Evolutionary conservation across 2,888 invertebrate species (phyloP).

Genomic region (Drosophila vallismaia): DNA sequence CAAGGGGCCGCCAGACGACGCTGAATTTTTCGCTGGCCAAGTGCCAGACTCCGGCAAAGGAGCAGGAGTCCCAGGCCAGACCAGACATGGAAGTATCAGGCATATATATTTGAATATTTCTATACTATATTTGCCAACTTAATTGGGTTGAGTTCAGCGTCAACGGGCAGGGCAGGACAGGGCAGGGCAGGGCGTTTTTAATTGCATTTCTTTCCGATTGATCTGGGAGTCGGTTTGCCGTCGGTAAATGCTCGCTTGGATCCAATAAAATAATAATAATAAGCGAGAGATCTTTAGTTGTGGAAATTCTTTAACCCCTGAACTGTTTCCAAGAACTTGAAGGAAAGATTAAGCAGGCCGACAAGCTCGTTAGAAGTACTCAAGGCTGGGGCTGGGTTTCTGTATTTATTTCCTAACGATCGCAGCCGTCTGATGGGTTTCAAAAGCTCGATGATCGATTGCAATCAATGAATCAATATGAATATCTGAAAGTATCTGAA

Average conservation of each 20-base stretch:
- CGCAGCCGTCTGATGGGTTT: background rate
- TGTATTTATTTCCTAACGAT: constrained; percentile 15
- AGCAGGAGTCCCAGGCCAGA: constrained; percentile 34
- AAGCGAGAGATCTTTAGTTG: too few relatives aligned
- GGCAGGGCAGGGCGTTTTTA: constrained; percentile 15
- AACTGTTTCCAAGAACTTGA: background rate
- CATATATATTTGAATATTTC: constrained; percentile 14
- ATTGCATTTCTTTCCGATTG: constrained; percentile 33
- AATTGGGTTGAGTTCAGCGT: constrained; percentile 62
- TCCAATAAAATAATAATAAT: too few relatives aligned
- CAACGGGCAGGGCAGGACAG: constrained; percentile 2
- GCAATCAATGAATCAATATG: constrained; percentile 37
- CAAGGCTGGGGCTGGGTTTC: background rate
- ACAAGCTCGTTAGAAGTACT: background rate
- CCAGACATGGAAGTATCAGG: constrained; percentile 37
- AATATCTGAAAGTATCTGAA: constrained; percentile 10
- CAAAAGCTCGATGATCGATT: constrained; percentile 27
- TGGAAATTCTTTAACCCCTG: background rate
- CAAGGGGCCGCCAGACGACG: constrained; percentile 25
- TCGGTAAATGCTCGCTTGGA: constrained; percentile 12
- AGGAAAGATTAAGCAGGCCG: background rate
- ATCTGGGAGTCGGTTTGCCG: constrained; percentile 16
- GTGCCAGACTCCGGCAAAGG: constrained; percentile 59
- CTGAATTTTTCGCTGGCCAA: constrained; percentile 59
- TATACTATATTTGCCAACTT: constrained; percentile 34